Base-by-base conservation (phyloP, 2,888 invertebrate genomes). In the Poecilus cupreus region DNA sequence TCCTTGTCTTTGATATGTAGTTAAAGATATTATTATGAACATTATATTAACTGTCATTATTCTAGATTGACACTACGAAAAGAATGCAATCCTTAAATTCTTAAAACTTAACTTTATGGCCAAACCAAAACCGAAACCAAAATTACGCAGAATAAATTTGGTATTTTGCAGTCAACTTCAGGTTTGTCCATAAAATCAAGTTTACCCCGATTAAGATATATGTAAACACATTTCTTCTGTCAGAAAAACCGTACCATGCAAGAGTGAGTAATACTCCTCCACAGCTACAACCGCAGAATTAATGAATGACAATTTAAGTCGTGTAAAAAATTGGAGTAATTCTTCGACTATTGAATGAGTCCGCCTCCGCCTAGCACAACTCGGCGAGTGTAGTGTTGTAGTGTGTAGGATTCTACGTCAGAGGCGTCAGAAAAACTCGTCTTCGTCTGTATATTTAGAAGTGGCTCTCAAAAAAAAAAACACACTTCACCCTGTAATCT, bases 401-500 rank as follows among this genome's bases (percentile, higher is more conserved):
- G 32, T 32, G 51, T 43, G 43, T 43, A 43, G 43, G 43, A 26
- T 60, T n/a, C n/a, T n/a, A 39, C 64, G 68, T 68, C 72, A 72
- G 72, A 10, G 24, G 22, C 46, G 22, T 72, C 22, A 72, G 22
- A 72, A 72, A 72, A 72, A 72, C 43, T 72, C 13, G 5, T 13
- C 68, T 16, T 37, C 16, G 37, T 68, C 43, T 72, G 72, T 72
- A 72, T 72, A 46, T 72, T 72, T 72, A 72, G 72, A 72, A 20
- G 46, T 22, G 72, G 22, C 24, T 22, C 54, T 54, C 22, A 54
- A 54, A 22, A 26, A 54, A 22, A 26, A 72, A 72, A 68, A 68
- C 32, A 37, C 24, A 72, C 24, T 72, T 43, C 13, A 72, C 72
- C 72, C 72, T 72, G 46, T 72, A 72, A 72, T 72, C 72, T 72